Evolutionary conservation across 2,113 vertebrate genomes (phyloP), one percentile per base, ranked within the genome.

Genomic region (Sinocyclocheilus grahami): DNA sequence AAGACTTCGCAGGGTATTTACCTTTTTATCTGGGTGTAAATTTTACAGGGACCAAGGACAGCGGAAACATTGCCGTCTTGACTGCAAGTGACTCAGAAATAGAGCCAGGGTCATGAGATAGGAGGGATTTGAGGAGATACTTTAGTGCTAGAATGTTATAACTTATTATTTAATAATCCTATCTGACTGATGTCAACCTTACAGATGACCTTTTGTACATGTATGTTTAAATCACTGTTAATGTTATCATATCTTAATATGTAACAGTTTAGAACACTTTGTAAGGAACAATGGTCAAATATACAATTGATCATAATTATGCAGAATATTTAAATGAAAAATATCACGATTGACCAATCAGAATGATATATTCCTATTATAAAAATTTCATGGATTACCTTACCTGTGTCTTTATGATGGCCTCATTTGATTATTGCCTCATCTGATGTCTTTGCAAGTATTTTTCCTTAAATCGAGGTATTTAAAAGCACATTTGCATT

Each of bases 1-100:
- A 85, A 92, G 91, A 90, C 92, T 90, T 93, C 87, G 89, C 86
- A 91, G 88, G 37, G 85, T 93, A 92, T 94, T 95, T 95, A 92
- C 93, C 88, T 90, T 94, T 95, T 95, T 93, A 95, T 94, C 90
- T 90, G 91, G 90, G 87, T 83, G 88, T 94, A 93, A 94, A 95
- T 93, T 92, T 93, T 87, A 91, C 83, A 83, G 86, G 85, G 83
- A 89, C 91, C 88, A 93, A 92, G 91, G 92, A 92, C 92, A 84
- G 81, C 82, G 77, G 89, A 88, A 91, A 86, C 84, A 78, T 89
- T 55, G 48, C 42, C 65, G 67, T 62, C 78, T 86, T 84, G 82
- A 85, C 82, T 42, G 62, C 67, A 58, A 24, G 71, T 8, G 77
- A 71, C 42, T 82, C 42, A 78, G 75, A 84, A n/a, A 80, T 78